A percentile compares a stretch with the other conserved stretches of the same genome.
phyloP scores from a whole-genome alignment of 2,113 vertebrate species.

The Fukomys damarensis region DNA sequence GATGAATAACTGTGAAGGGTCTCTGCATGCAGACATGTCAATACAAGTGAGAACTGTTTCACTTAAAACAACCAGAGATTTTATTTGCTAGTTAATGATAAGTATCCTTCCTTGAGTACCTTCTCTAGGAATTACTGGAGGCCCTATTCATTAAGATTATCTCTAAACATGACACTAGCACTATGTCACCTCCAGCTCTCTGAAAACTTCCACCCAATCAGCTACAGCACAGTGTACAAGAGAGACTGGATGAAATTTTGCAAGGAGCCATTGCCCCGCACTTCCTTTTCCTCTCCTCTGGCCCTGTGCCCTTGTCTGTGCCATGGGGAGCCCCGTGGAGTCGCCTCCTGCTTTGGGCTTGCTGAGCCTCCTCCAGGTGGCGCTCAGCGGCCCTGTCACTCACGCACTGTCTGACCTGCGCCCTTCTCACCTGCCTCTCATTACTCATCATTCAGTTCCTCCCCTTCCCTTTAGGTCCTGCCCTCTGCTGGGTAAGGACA shows the following conservation, averaged over 20 bases:
- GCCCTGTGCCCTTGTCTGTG: not conserved
- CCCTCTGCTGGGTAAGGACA: not conserved
- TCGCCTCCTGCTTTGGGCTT: not conserved
- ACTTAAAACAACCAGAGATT: constrained; percentile 21
- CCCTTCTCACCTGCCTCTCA: not conserved
- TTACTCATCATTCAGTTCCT: not conserved
- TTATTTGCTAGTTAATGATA: not conserved
- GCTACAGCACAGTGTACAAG: not conserved
- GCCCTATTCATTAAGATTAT: no score
- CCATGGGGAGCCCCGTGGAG: no score
- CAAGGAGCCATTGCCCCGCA: not conserved
- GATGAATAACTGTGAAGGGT: not conserved
- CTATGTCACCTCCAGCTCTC: not conserved
- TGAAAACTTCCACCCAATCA: not conserved
- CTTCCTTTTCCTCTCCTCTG: not conserved
- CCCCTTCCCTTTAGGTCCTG: not conserved
- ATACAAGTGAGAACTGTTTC: not conserved
- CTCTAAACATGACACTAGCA: no score
- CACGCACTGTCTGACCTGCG: not conserved
- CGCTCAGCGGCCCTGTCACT: not conserved
- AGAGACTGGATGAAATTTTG: not conserved
- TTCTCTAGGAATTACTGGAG: no score
- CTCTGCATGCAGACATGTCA: not conserved
- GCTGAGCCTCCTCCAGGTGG: not conserved
- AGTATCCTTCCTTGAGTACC: no score